phyloP scores from a whole-genome alignment of 2,113 vertebrate species.

The Pandion haliaetus region DNA sequence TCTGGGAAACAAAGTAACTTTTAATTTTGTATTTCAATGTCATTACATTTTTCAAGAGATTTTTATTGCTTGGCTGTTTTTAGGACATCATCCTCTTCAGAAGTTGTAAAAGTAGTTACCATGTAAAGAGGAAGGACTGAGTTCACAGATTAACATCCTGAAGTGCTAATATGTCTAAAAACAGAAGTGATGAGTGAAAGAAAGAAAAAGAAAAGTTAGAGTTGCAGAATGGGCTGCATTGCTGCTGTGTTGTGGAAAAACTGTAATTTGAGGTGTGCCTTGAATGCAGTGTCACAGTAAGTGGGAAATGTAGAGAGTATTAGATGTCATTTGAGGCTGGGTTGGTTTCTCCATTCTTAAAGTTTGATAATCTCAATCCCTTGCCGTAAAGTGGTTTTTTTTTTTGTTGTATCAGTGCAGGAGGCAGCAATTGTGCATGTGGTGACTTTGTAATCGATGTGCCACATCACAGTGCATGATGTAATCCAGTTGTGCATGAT shows the following conservation, averaged over 20 bases:
- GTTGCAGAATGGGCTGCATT: not conserved
- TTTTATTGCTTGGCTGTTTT: not conserved
- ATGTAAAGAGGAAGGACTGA: not conserved
- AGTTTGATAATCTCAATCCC: accelerated
- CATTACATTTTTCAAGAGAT: not conserved
- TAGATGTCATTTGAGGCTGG: not conserved
- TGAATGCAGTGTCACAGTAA: accelerated
- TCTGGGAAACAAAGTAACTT: not conserved
- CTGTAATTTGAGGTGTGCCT: not conserved
- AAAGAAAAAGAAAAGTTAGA: not conserved
- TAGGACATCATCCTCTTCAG: not conserved
- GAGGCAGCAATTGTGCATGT: not conserved
- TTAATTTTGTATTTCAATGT: not conserved
- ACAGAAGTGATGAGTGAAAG: not conserved
- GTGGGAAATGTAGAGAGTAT: not conserved
- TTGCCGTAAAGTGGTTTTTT: not conserved
- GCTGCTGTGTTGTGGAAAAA: not conserved
- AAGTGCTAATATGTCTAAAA: not conserved
- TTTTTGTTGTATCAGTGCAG: not conserved
- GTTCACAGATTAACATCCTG: not conserved
- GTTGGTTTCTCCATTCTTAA: not conserved
- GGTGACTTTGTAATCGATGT: not conserved
- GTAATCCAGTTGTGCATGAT: not conserved
- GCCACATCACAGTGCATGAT: not conserved
- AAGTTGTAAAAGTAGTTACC: not conserved